Base-by-base conservation (phyloP, 2,113 vertebrate genomes). In the Procavia capensis region DNA sequence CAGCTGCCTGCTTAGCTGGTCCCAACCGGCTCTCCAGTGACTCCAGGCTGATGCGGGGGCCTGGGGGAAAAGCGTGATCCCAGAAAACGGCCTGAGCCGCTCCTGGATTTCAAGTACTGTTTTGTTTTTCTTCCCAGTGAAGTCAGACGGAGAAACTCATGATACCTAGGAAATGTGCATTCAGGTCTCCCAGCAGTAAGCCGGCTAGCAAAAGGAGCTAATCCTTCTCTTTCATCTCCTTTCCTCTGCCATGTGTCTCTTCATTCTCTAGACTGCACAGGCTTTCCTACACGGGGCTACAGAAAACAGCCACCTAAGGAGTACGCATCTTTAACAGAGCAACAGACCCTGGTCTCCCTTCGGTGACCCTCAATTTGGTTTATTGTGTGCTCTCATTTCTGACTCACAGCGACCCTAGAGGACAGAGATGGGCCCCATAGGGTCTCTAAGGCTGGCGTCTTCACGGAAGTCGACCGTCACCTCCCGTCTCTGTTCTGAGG, bases 281-380 rank as follows among this genome's bases (percentile, higher is more conserved):
- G 39, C 25, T 24, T 76, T 29, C 41, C 70, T 2, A 16, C 0
- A 47, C 5, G 19, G 36, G 70, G 61, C 61, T 43, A 2, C 41
- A 41, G 57, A 29, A 31, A 72, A 20, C 4, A 2, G 0, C 17
- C 11, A 6, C 41, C 24, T 27, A 17, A 2, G 20, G 1, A 2
- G 50, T 6, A 25, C 25, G 45, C 78, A 34, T 31, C 31, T 14
- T 1, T 1, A 31, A 3, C 64, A 79, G 41, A 72, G 72, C 17
- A 3, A 36, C 36, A 39, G 20, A 39, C 47, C 66, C 66, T 8
- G n/a, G 66, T 34, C 68, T 6, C 29, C 54, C 36, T 19, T 27
- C 20, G 6, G 5, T 36, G 41, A 59, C 0, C 10, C 24, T 59
- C 24, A 22, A 6, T 59, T 24, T 20, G 57, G 6, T 59, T 59